Percentiles rank a stretch among this genome's conserved stretches.
Conservation (phyloP, 2,888 invertebrate species). For the Andrena praecox region DNA sequence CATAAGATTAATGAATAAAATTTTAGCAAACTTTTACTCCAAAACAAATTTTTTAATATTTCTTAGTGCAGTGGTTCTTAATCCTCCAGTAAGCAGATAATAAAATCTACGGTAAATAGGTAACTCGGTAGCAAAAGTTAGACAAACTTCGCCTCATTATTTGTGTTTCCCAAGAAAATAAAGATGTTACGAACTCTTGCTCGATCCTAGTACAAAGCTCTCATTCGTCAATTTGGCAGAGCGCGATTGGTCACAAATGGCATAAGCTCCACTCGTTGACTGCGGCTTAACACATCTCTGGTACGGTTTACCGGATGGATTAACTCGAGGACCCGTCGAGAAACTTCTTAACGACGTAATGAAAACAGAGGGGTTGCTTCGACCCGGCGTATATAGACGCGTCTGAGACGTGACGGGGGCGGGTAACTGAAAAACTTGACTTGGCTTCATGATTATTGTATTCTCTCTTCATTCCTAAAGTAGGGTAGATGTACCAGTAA, state of each 20-base stretch:
- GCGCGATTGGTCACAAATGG: constrained; percentile 51
- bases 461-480: constrained; percentile 46
- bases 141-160: not conserved
- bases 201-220: constrained; percentile 16
- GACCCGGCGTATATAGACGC: constrained; percentile 34
- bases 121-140: constrained; percentile 13
- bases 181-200: not conserved
- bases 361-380: constrained; percentile 72
- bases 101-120: not conserved
- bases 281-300: constrained; percentile 51
- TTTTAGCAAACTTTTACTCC: not conserved
- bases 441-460: constrained; percentile 58
- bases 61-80: too few relatives aligned
- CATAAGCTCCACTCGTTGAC: constrained; percentile 54
- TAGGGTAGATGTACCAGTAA: not conserved
- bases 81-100: not conserved
- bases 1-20: too few relatives aligned
- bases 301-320: constrained; percentile 73
- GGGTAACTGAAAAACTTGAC: constrained; percentile 65
- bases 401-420: constrained; percentile 41
- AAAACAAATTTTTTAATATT: not conserved
- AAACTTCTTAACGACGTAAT: constrained; percentile 77
- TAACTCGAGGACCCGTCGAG: constrained; percentile 75
- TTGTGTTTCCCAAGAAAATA: not conserved
- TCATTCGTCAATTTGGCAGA: constrained; percentile 44